These are phyloP conservation scores for Vollenhovia emeryi DNA, from an alignment of 1,140 invertebrate species.

Conservation along the genomic window DNA sequence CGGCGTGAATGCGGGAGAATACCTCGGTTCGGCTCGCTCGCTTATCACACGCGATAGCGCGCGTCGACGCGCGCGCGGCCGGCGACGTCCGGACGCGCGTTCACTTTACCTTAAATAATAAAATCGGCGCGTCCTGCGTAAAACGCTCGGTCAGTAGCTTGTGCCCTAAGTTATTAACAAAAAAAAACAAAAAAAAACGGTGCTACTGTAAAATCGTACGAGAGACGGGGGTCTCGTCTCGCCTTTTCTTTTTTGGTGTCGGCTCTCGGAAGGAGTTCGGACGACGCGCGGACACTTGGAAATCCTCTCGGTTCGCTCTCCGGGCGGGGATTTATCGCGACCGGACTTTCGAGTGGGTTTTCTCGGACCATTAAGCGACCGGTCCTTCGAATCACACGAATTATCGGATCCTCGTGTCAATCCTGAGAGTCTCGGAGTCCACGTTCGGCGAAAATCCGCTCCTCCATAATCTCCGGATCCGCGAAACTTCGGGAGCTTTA, in stretches of 20 bases:
- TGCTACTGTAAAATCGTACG: constrained; percentile 69
- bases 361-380: constrained; percentile 7
- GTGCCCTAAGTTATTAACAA: constrained; percentile 23
- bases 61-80: background rate
- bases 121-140: constrained; percentile 60
- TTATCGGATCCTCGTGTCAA: background rate
- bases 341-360: constrained; percentile 12
- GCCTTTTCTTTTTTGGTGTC: constrained; percentile 34
- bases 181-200: constrained; percentile 51
- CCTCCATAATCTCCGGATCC: background rate
- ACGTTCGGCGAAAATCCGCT: background rate
- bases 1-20: background rate
- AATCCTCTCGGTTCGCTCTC: background rate
- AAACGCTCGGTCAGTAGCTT: constrained; percentile 44
- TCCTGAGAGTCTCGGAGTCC: background rate
- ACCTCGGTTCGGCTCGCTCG: constrained; percentile 61
- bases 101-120: constrained; percentile 48
- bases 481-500: background rate
- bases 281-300: background rate
- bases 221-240: constrained; percentile 31
- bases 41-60: constrained; percentile 68
- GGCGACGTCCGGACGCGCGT: constrained; percentile 1
- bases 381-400: background rate
- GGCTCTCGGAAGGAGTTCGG: background rate
- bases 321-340: background rate